Percentiles rank a stretch among this genome's conserved stretches.
Evolutionary conservation across 2,888 invertebrate species (phyloP).

Genomic region (Busseola fusca): DNA sequence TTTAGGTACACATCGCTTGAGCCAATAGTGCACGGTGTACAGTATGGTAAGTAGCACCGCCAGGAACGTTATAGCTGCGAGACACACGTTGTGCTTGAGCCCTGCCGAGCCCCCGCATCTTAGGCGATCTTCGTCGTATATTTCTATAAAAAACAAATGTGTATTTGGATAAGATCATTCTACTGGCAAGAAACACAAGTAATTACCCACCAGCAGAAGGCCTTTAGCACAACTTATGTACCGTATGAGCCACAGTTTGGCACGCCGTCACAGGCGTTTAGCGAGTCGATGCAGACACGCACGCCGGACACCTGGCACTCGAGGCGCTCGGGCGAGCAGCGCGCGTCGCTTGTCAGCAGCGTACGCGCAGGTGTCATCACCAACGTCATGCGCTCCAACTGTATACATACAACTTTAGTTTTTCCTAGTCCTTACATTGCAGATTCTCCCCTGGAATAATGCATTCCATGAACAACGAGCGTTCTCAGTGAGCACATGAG

Average conservation of each 20-base stretch:
- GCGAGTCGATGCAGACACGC: conserved; percentile 80
- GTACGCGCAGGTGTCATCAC: conserved; percentile 77
- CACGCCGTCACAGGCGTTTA: conserved; percentile 80
- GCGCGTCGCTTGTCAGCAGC: conserved; percentile 61
- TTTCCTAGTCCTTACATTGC: background rate
- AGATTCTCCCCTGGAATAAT: background rate
- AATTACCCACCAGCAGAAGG: background rate
- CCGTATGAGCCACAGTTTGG: conserved; percentile 84
- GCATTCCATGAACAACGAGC: background rate
- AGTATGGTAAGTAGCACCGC: conserved; percentile 75
- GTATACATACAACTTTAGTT: background rate
- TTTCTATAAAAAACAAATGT: conserved; percentile 66
- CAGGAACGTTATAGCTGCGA: conserved; percentile 79
- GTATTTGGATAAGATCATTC: background rate
- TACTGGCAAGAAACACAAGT: background rate
- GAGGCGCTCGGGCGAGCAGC: conserved; percentile 68
- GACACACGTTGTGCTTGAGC: conserved; percentile 74
- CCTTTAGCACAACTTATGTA: conserved; percentile 48
- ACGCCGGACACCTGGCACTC: conserved; percentile 82
- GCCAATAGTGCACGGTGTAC: conserved; percentile 82
- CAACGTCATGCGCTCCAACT: conserved; percentile 78
- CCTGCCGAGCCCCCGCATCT: conserved; percentile 70
- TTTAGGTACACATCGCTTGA: conserved; percentile 80
- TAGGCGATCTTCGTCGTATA: conserved; percentile 83
- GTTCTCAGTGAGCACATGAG: background rate